Evolutionary conservation across 1,140 invertebrate genomes (phyloP).

Genomic region (Colletes latitarsis): DNA sequence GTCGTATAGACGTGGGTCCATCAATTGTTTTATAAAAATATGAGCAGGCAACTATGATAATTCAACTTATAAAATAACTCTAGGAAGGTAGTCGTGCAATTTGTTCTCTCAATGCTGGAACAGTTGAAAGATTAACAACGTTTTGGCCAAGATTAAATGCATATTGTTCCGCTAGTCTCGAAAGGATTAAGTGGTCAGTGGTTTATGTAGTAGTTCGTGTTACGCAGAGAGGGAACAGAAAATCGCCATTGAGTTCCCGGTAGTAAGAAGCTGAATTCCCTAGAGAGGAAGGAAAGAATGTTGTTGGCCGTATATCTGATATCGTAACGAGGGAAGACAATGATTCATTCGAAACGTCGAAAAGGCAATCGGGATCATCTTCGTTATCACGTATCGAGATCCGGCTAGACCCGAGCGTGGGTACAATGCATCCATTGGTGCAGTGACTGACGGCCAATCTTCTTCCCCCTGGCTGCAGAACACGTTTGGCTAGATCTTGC

Average conservation of each 20-base stretch:
- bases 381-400: conserved; percentile 40
- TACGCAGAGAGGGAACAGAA: not conserved
- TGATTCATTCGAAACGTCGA: conserved; percentile 30
- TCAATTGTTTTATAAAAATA: too few species aligned
- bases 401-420: conserved; percentile 32
- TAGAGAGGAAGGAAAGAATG: not conserved
- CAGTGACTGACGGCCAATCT: conserved; percentile 64
- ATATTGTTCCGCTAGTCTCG: too few species aligned
- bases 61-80: too few species aligned
- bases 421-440: conserved; percentile 46
- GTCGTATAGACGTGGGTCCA: too few species aligned
- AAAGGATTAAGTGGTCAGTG: too few species aligned
- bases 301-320: not conserved
- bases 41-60: too few species aligned
- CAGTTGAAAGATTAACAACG: too few species aligned
- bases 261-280: not conserved
- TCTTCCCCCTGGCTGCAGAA: conserved; percentile 39
- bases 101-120: too few species aligned
- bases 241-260: not conserved
- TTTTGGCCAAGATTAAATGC: too few species aligned
- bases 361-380: conserved; percentile 46
- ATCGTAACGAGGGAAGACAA: conserved; percentile 31
- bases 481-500: conserved; percentile 62
- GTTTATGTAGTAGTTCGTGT: too few species aligned
- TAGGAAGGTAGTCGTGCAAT: too few species aligned